Evolutionary conservation across 92 coral and sea anemone genomes (phyloP).

Genomic region (Epizoanthus scotinus): DNA sequence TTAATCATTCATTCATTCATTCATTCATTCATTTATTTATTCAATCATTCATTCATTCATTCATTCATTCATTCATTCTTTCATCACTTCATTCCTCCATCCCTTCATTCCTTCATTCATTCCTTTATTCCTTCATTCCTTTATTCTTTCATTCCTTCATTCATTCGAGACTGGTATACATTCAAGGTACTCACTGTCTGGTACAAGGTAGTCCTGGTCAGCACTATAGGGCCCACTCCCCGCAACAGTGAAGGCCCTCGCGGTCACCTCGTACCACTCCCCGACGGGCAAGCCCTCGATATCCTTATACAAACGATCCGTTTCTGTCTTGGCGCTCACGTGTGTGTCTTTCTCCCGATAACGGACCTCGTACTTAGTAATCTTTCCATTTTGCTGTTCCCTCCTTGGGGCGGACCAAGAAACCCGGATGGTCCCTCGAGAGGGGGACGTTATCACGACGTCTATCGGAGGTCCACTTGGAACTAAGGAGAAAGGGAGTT

Average conservation of each 20-base stretch:
- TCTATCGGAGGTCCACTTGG: constrained; percentile 43
- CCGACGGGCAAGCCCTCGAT: constrained; percentile 21
- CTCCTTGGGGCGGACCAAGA: constrained; percentile 42
- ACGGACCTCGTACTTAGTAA: constrained; percentile 18
- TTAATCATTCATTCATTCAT: too few relatives aligned
- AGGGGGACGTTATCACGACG: constrained; percentile 35
- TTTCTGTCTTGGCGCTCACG: constrained; percentile 18
- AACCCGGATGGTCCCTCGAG: constrained; percentile 31
- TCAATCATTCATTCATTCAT: too few relatives aligned
- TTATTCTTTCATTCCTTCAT: too few relatives aligned
- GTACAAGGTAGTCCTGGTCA: constrained; percentile 26
- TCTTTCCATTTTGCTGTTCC: constrained; percentile 36
- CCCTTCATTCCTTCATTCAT: too few relatives aligned
- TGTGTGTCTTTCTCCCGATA: constrained; percentile 31
- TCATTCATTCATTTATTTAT: too few relatives aligned
- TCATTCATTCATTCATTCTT: too few relatives aligned
- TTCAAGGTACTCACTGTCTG: constrained; percentile 12
- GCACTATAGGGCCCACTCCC: constrained; percentile 32
- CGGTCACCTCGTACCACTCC: constrained; percentile 42
- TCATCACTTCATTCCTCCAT: too few relatives aligned
- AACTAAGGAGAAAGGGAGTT: background rate
- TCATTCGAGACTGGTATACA: background rate
- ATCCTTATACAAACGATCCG: constrained; percentile 36
- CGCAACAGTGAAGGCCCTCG: constrained; percentile 22
- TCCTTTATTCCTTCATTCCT: too few relatives aligned